phyloP scores from a whole-genome alignment of 2,888 invertebrate species.

The Automeris io region DNA sequence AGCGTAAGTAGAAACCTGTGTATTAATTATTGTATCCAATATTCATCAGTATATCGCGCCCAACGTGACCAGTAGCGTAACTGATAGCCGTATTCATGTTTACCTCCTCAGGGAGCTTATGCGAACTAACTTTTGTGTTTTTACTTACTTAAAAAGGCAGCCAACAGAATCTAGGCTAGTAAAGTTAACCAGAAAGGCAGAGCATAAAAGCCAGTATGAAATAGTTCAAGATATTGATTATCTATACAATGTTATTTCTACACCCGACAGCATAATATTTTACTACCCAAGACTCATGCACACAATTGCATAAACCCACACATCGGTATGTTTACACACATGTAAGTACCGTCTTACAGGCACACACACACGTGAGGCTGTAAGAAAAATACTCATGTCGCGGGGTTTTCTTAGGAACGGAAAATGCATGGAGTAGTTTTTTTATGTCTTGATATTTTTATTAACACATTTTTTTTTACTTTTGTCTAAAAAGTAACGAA shows the following conservation, averaged over 20 bases:
- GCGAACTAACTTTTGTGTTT: too few species aligned
- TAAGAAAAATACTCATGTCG: conserved; percentile 73
- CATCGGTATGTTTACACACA: conserved; percentile 21
- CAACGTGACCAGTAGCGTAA: too few species aligned
- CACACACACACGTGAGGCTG: conserved; percentile 30
- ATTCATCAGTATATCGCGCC: too few species aligned
- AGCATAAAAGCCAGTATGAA: conserved; percentile 4
- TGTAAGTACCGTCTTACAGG: conserved; percentile 14
- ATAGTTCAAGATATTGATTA: conserved; percentile 63
- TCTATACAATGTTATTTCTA: conserved; percentile 77
- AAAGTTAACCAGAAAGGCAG: conserved; percentile 2
- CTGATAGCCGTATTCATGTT: too few species aligned
- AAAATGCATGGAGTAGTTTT: conserved; percentile 30
- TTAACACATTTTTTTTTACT: background rate
- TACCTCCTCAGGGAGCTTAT: too few species aligned
- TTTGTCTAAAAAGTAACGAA: background rate
- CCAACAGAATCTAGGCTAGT: background rate
- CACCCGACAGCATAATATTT: conserved; percentile 76
- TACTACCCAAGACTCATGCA: conserved; percentile 61
- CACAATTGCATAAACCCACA: conserved; percentile 31
- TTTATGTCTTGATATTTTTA: conserved; percentile 6
- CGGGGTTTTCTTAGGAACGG: conserved; percentile 61
- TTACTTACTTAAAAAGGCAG: too few species aligned
- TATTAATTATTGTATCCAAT: too few species aligned
- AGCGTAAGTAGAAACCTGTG: too few species aligned